A percentile compares a stretch with the other conserved stretches of the same genome.
These are phyloP conservation scores for Dinomys branickii DNA, from an alignment of 2,113 vertebrate species.

Conservation along the genomic window DNA sequence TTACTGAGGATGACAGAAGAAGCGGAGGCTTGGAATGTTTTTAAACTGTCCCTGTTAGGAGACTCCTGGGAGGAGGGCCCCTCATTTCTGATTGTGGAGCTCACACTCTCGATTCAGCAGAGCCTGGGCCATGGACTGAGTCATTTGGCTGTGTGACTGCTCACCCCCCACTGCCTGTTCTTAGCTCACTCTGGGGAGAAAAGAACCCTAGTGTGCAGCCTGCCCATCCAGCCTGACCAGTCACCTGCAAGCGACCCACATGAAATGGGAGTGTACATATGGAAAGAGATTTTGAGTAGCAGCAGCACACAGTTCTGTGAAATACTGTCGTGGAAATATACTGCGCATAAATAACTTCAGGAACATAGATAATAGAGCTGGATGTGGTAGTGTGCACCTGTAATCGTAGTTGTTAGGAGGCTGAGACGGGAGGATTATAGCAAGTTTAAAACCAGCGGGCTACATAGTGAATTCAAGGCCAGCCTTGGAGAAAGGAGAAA, in stretches of 20 bases:
- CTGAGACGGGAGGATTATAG: background rate
- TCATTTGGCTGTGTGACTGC: background rate
- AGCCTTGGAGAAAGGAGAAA: background rate
- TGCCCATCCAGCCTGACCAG: fast-evolving
- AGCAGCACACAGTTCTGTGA: fast-evolving
- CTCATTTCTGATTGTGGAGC: background rate
- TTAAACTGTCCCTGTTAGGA: background rate
- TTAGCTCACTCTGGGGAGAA: background rate
- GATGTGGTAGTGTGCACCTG: background rate
- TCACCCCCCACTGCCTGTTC: too few species aligned
- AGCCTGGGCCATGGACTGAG: background rate
- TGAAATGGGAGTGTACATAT: too few species aligned
- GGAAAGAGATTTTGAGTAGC: background rate
- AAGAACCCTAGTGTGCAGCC: background rate
- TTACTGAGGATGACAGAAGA: background rate
- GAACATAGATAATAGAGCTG: background rate
- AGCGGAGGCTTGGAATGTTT: background rate
- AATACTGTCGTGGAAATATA: too few species aligned
- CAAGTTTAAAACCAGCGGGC: background rate
- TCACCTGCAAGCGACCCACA: too few species aligned
- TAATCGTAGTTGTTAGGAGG: background rate
- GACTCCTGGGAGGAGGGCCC: fast-evolving
- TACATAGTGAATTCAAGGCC: background rate
- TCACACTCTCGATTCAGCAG: too few species aligned
- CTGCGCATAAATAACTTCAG: background rate